Evolutionary conservation across 2,797 vertebrate genomes (phyloP), one percentile per base, ranked within the genome.

Genomic region (Bovichtus diacanthus): DNA sequence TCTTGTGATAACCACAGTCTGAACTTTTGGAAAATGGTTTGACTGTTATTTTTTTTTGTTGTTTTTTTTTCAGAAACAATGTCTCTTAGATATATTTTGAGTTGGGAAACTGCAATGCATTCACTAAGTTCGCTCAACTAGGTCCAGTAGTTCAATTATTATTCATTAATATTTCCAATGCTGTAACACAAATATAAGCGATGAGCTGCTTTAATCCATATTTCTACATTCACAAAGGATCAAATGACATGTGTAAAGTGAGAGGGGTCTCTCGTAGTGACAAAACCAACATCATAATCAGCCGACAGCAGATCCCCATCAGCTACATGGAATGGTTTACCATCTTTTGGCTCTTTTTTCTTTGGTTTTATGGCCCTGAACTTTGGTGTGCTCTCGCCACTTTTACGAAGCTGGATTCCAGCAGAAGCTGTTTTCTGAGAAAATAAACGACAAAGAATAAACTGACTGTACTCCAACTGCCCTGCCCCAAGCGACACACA

Each of bases 11-110:
- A 39, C 27, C 5, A 18, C 36, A 44, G 47, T 65, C 50, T 71
- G 47, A 82, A 61, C 76, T 71, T 76, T 51, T 31, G 18, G 43
- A 11, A 36, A 73, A 65, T 18, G 51, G 38, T 62, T 71, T 43
- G 6, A 25, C 58, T 29, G 25, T 29, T 64, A 38, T 63, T 80
- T 60, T 63, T 67, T 6, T 2, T n/a, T n/a, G n/a, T n/a, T n/a
- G n/a, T n/a, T n/a, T n/a, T n/a, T 53, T 82, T 43, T 63, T 61
- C 9, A 46, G 60, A 27, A 65, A 51, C 29, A 23, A 27, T 74
- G 11, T 51, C 21, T 80, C 16, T 51, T 46, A 15, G 18, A 67
- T 51, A 41, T 53, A 41, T 64, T 68, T 19, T 53, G 62, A 27
- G 27, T 27, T 27, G 27, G 27, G 23, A 46, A 47, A 38, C 25